A percentile compares a stretch with the other conserved stretches of the same genome.
These are phyloP conservation scores for Elegia similella DNA, from an alignment of 2,888 invertebrate genomes.

Conservation along the genomic window DNA sequence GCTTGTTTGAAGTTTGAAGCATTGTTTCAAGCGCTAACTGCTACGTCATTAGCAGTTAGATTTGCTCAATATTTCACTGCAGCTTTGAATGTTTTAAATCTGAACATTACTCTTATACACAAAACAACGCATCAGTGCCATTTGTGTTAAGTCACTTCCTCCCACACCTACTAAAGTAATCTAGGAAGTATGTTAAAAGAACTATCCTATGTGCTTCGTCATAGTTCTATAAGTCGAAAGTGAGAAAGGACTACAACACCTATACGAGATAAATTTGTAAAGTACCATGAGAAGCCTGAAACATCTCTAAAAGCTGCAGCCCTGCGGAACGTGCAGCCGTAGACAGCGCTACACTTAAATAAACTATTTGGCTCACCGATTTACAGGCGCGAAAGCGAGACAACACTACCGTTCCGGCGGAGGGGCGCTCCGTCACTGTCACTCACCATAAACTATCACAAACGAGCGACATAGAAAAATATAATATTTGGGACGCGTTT, in stretches of 20 bases:
- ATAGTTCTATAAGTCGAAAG: slow-evolving; percentile 47
- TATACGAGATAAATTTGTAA: slow-evolving; percentile 52
- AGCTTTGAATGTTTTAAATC: slow-evolving; percentile 12
- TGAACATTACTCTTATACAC: slow-evolving; percentile 22
- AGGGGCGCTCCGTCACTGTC: slow-evolving; percentile 6
- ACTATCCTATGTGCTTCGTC: slow-evolving; percentile 48
- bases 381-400: slow-evolving; percentile 51
- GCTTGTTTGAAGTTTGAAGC: slow-evolving; percentile 36
- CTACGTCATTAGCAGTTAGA: slow-evolving; percentile 22
- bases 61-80: slow-evolving; percentile 3
- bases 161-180: slow-evolving; percentile 44
- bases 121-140: slow-evolving; percentile 38
- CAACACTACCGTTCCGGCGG: slow-evolving; percentile 32
- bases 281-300: slow-evolving; percentile 42
- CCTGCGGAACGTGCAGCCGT: slow-evolving; percentile 55
- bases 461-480: slow-evolving; percentile 54
- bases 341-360: slow-evolving; percentile 53
- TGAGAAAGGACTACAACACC: slow-evolving; percentile 51
- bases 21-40: slow-evolving; percentile 45
- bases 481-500: slow-evolving; percentile 62
- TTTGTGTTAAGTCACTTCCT: slow-evolving; percentile 34
- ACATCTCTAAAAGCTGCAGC: slow-evolving; percentile 67
- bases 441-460: slow-evolving; percentile 26
- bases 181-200: slow-evolving; percentile 49
- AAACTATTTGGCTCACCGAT: slow-evolving; percentile 59